Conservation (phyloP, 2,888 invertebrate genomes). For the Euclidia mi region DNA sequence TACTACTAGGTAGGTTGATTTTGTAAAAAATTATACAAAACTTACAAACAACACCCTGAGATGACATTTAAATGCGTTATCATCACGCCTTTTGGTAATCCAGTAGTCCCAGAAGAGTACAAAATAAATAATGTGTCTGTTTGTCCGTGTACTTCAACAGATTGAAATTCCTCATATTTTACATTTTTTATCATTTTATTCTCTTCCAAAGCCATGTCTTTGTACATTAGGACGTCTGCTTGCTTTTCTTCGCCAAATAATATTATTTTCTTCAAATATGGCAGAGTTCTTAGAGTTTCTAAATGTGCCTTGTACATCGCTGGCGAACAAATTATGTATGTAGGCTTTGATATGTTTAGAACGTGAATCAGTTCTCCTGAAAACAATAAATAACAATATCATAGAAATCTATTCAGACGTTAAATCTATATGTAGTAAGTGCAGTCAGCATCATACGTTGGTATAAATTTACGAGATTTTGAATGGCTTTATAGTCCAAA, state of each 20-base stretch:
- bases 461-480: too few relatives aligned
- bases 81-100: constrained; percentile 81
- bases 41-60: constrained; percentile 63
- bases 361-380: constrained; percentile 77
- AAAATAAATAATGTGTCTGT: constrained; percentile 69
- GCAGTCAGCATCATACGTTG: too few relatives aligned
- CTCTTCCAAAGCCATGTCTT: constrained; percentile 60
- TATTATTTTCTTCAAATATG: constrained; percentile 65
- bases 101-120: constrained; percentile 83
- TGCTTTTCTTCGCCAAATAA: constrained; percentile 65
- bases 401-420: too few relatives aligned
- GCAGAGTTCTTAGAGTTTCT: constrained; percentile 55
- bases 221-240: constrained; percentile 58
- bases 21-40: constrained; percentile 29
- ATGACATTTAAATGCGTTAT: constrained; percentile 73
- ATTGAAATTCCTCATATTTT: constrained; percentile 64
- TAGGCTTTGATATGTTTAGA: constrained; percentile 72
- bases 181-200: constrained; percentile 58
- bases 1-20: too few relatives aligned
- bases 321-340: constrained; percentile 72
- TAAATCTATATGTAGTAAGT: too few relatives aligned
- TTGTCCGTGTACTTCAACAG: constrained; percentile 67
- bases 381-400: constrained; percentile 31
- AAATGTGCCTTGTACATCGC: constrained; percentile 62
- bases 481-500: too few relatives aligned